These are phyloP conservation scores for Pegea sp. DNA, from an alignment of 23 tunicate species.

Conservation along the genomic window DNA sequence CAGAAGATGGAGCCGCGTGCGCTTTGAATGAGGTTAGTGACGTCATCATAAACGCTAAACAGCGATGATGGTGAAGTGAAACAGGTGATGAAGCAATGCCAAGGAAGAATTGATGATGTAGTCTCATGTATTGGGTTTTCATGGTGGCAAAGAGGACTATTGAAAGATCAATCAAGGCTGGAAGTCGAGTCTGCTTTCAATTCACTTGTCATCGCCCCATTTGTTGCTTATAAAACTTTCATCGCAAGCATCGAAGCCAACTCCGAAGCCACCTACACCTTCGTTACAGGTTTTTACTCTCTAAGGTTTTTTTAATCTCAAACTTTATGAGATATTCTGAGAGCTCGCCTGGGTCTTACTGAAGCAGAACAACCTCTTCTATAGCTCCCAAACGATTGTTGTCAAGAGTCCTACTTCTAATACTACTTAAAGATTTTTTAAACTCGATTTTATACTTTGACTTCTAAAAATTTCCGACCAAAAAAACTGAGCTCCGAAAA, in stretches of 20 bases:
- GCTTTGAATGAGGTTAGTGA: slow-evolving; percentile 28
- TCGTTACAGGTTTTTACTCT: slow-evolving; percentile 43
- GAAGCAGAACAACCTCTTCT: too few species aligned
- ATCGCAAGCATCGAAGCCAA: slow-evolving; percentile 45
- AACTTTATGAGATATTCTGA: too few species aligned
- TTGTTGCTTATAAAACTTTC: slow-evolving; percentile 64
- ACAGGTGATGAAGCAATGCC: slow-evolving; percentile 39
- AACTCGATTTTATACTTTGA: too few species aligned
- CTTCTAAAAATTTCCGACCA: too few species aligned
- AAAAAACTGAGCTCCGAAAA: too few species aligned
- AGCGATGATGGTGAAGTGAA: background rate
- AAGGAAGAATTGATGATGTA: slow-evolving; percentile 26
- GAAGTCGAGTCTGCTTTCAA: slow-evolving; percentile 37
- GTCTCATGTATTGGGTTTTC: slow-evolving; percentile 59
- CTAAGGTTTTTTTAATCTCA: too few species aligned
- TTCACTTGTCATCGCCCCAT: slow-evolving; percentile 52
- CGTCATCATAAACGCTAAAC: background rate
- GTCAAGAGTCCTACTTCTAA: too few species aligned
- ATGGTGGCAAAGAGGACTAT: slow-evolving; percentile 45
- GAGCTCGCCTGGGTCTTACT: too few species aligned
- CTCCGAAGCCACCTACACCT: slow-evolving; percentile 32
- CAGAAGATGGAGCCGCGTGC: slow-evolving; percentile 39
- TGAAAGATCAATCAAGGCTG: slow-evolving; percentile 15
- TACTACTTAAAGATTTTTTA: too few species aligned
- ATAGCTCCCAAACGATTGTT: too few species aligned